phyloP scores from a whole-genome alignment of 2,797 vertebrate species.

The Jordanella pulchra region DNA sequence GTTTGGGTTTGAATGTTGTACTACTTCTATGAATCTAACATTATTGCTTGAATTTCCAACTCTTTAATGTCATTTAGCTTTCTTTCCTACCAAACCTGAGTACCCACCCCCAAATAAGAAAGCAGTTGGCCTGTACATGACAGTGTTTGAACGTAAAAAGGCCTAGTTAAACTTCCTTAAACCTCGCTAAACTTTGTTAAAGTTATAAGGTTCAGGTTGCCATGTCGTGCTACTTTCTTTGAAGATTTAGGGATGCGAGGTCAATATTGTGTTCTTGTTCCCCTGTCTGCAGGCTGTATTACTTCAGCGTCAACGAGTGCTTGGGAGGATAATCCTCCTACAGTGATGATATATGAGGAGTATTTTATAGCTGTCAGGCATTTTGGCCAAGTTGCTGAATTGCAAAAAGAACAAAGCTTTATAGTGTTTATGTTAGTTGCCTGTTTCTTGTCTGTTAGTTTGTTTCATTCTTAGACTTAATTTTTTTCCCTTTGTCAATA shows the following conservation, averaged over 20 bases:
- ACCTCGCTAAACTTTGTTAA: constrained; percentile 34
- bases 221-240: constrained; percentile 44
- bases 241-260: constrained; percentile 63
- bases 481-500: neutral
- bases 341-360: constrained; percentile 24
- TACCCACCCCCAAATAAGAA: neutral
- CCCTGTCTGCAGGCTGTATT: constrained; percentile 43
- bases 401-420: constrained; percentile 18
- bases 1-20: constrained; percentile 30
- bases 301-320: constrained; percentile 34
- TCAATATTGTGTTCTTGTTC: constrained; percentile 44
- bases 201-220: constrained; percentile 26
- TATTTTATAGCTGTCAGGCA: constrained; percentile 11
- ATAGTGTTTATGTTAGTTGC: constrained; percentile 14
- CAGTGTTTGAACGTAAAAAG: constrained; percentile 34
- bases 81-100: constrained; percentile 23
- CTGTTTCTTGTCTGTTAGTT: constrained; percentile 14
- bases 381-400: constrained; percentile 13
- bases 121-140: constrained; percentile 17
- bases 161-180: too few species aligned
- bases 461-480: neutral
- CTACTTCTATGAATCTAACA: constrained; percentile 5
- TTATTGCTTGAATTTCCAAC: constrained; percentile 17
- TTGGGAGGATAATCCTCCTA: constrained; percentile 27
- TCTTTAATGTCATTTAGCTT: constrained; percentile 5